Evolutionary conservation across 2,888 invertebrate genomes (phyloP).

Genomic region (Brachypterus glaber): DNA sequence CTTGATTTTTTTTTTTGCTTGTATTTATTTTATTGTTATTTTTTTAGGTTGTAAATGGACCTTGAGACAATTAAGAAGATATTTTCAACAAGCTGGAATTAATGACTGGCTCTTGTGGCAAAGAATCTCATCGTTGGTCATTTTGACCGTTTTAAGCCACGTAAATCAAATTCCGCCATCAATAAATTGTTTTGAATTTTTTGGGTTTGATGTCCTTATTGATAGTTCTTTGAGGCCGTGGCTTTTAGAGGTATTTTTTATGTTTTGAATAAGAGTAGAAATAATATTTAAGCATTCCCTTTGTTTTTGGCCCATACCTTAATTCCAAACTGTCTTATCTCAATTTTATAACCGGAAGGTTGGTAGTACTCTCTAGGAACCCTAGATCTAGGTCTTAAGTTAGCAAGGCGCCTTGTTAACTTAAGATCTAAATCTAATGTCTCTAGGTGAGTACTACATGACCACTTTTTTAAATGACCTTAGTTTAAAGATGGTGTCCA

Average conservation of each 20-base stretch:
- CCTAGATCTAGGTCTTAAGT: too few relatives aligned
- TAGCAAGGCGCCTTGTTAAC: too few relatives aligned
- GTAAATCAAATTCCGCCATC: conserved; percentile 59
- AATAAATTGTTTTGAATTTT: conserved; percentile 78
- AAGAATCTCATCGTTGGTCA: conserved; percentile 61
- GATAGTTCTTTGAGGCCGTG: conserved; percentile 78
- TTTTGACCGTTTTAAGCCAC: conserved; percentile 68
- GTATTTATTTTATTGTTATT: too few relatives aligned
- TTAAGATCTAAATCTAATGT: too few relatives aligned
- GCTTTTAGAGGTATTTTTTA: conserved; percentile 81
- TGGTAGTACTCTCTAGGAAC: too few relatives aligned
- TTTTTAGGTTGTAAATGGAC: conserved; percentile 76
- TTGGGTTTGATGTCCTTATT: conserved; percentile 84
- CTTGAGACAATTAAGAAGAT: conserved; percentile 64
- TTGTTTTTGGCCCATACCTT: not conserved
- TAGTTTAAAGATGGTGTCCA: too few relatives aligned
- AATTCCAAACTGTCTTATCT: too few relatives aligned
- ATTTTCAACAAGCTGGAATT: conserved; percentile 60
- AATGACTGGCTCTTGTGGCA: conserved; percentile 76
- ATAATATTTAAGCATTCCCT: conserved; percentile 16
- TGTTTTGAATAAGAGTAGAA: too few relatives aligned
- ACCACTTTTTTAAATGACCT: too few relatives aligned
- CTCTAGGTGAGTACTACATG: too few relatives aligned
- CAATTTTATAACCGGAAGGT: too few relatives aligned
- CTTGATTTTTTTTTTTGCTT: too few relatives aligned